Evolutionary conservation across 2,888 invertebrate genomes (phyloP), one percentile per base, ranked within the genome.

Genomic region (Drosophila demipolita): DNA sequence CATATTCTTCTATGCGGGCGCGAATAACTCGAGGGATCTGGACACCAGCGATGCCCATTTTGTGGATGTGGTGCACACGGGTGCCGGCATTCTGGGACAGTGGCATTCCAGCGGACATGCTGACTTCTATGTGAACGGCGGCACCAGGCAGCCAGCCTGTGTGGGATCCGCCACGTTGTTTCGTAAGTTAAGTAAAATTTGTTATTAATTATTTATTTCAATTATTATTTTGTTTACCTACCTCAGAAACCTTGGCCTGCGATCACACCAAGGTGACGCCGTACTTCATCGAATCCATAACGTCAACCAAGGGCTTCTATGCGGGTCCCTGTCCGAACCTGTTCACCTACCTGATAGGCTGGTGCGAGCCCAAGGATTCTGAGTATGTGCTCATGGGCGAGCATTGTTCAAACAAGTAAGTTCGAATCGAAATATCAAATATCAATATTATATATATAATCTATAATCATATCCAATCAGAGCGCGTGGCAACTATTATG

Each of bases 251-350:
- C 0, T 93, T 97, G 71, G 96, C 97, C 33, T 97, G 97, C 92
- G 97, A 97, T 92, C 97, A 97, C 91, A 97, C 97, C 8, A 97
- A 97, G 94, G 97, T 97, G 70, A 97, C 97, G 3, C 97, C 97
- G 12, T 97, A 97, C 92, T 97, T 97, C 92, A 97, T 97, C 79
- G 97, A 97, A 93, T 97, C 97, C 1, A 97, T 97, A 83, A 96
- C 96, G 85, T 95, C 96, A 20, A 95, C 94, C 64, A 94, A 94
- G 20, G 97, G 97, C 29, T 97, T 97, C 92, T 97, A 96, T 95
- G 96, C 97, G 2, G 96, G 97, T 4, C 97, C 97, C 1, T 97
- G 97, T 90, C 95, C 96, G 33, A 97, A 96, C 89, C 94, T 97
- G 26, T 95, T 97, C 77, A 96, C 96, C n/a, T 97, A 97, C 89